Base-by-base conservation (phyloP, 2,888 invertebrate species). In the Octodonta nipae region DNA sequence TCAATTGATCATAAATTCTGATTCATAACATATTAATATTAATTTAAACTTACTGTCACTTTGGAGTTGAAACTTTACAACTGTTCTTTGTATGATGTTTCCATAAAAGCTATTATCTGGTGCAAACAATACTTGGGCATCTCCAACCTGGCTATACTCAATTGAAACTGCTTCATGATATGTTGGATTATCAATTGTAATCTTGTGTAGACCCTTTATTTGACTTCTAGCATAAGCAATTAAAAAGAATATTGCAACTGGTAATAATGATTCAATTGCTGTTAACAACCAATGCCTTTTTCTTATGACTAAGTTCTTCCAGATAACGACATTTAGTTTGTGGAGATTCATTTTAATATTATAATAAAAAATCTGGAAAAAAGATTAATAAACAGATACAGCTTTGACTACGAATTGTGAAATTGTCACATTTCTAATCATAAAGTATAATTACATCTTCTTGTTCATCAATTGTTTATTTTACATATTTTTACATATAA, bases 291-390 rank as follows among this genome's bases (percentile, higher is more conserved):
- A 58, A 41, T 58, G 57, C 8, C 56, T 46, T 38, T 51, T 55
- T 27, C 61, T 43, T 13, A 60, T 56, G 7, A 53, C 43, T 1
- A 42, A 42, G 33, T 57, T 57, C 33, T 61, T 60, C 60, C 60
- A 61, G 26, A 56, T 26, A 8, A 58, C 44, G 13, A 58, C 46
- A 30, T 46, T 47, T n/a, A 58, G 36, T 42, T 55, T 49, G 16
- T 15, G 31, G 6, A 38, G 13, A 13, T 6, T 30, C 37, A 36
- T 36, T 16, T 28, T 28, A 5, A 17, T n/a, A n/a, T n/a, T n/a
- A n/a, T n/a, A n/a, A n/a, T n/a, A n/a, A n/a, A n/a, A n/a, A n/a
- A n/a, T n/a, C n/a, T n/a, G n/a, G n/a, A n/a, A n/a, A n/a, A n/a
- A n/a, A n/a, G n/a, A n/a, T n/a, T n/a, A n/a, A n/a, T n/a, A n/a